These are phyloP conservation scores for Agonopterix heracliana DNA, from an alignment of 2,888 invertebrate species.

Conservation along the genomic window DNA sequence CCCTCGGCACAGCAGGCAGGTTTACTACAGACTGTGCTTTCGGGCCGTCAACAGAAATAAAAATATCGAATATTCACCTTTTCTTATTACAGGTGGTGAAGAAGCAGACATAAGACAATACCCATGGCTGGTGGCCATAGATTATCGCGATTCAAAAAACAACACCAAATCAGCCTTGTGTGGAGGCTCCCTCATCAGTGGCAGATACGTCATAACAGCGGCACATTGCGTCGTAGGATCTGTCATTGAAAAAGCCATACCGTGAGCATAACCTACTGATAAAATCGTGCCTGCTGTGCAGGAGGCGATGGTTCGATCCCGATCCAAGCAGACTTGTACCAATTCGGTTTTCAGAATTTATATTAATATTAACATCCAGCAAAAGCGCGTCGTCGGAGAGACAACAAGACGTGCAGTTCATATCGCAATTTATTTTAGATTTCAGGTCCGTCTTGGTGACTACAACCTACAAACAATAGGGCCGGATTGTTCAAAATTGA, in stretches of 20 bases:
- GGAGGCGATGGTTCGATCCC: too few relatives aligned
- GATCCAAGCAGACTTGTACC: too few relatives aligned
- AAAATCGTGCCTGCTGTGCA: too few relatives aligned
- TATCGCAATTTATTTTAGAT: conserved; percentile 14
- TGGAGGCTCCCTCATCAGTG: conserved; percentile 67
- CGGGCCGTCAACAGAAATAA: too few relatives aligned
- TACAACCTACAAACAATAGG: conserved; percentile 49
- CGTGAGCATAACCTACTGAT: conserved; percentile 44
- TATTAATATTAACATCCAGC: too few relatives aligned
- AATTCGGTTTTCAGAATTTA: too few relatives aligned
- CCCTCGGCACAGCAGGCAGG: too few relatives aligned
- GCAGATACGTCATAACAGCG: conserved; percentile 71
- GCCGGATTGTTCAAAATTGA: conserved; percentile 50
- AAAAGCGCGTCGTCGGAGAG: too few relatives aligned
- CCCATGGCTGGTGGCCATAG: conserved; percentile 74
- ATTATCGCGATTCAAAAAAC: conserved; percentile 38
- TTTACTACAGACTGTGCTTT: too few relatives aligned
- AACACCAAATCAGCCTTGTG: conserved; percentile 23
- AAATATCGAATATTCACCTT: not conserved
- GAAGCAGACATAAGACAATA: conserved; percentile 67
- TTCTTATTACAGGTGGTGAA: conserved; percentile 29
- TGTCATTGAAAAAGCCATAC: conserved; percentile 41
- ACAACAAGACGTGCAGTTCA: too few relatives aligned
- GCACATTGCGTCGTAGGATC: conserved; percentile 69
- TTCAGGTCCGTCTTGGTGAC: conserved; percentile 58